These are phyloP conservation scores for Phrynocephalus versicolor DNA, from an alignment of 2,113 vertebrate species.

Conservation along the genomic window DNA sequence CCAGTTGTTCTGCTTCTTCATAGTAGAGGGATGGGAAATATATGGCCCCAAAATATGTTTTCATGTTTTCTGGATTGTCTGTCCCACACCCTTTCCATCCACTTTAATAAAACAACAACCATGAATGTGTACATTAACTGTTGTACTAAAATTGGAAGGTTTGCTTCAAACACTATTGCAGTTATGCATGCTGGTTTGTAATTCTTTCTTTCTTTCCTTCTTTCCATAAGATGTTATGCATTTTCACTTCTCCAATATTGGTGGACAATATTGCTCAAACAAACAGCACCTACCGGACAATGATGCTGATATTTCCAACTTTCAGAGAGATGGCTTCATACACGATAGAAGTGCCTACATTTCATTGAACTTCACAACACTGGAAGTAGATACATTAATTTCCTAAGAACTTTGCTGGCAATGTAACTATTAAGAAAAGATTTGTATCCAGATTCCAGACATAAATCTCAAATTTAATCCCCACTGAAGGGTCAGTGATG, in stretches of 20 bases:
- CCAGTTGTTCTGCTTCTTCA: too few species aligned
- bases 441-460: not conserved
- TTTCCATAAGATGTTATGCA: not conserved
- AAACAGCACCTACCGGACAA: not conserved
- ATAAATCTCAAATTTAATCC: slow-evolving; percentile 33
- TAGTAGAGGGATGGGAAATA: too few species aligned
- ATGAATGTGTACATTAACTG: too few species aligned
- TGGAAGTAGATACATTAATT: slow-evolving; percentile 4
- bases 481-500: not conserved
- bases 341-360: not conserved
- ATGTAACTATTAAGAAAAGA: slow-evolving; percentile 2
- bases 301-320: not conserved
- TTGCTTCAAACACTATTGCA: too few species aligned
- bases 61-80: too few species aligned
- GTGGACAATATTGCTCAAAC: not conserved
- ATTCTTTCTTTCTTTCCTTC: too few species aligned
- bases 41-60: too few species aligned
- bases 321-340: not conserved
- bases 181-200: too few species aligned
- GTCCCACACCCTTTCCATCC: too few species aligned
- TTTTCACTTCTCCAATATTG: not conserved
- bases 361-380: not conserved
- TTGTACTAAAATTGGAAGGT: too few species aligned
- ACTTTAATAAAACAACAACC: too few species aligned
- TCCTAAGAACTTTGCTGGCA: slow-evolving; percentile 22